phyloP scores from a whole-genome alignment of 2,888 invertebrate species.

The Agriopis aurantiaria region DNA sequence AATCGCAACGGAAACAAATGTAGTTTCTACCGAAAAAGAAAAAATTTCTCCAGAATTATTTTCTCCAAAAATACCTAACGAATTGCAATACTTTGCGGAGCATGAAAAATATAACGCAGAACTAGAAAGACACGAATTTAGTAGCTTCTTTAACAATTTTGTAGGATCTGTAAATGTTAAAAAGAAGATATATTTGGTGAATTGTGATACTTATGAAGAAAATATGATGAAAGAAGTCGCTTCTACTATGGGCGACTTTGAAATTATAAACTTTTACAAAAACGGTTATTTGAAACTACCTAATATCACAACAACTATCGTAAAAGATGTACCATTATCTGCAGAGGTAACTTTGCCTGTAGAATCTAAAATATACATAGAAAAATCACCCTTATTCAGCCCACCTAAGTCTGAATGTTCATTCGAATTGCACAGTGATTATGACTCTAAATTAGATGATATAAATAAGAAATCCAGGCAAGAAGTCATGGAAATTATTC shows the following conservation, averaged over 20 bases:
- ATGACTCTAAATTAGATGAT: conserved; percentile 77
- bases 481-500: conserved; percentile 83
- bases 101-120: conserved; percentile 73
- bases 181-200: conserved; percentile 72
- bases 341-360: conserved; percentile 71
- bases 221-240: conserved; percentile 69
- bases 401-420: conserved; percentile 81
- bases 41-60: conserved; percentile 28
- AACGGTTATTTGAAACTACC: conserved; percentile 72
- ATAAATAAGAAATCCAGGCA: conserved; percentile 78
- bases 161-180: conserved; percentile 49
- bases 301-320: conserved; percentile 60
- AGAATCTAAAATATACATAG: conserved; percentile 52
- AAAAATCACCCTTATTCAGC: conserved; percentile 63
- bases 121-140: conserved; percentile 66
- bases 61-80: conserved; percentile 39
- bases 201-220: conserved; percentile 76
- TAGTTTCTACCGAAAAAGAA: conserved; percentile 1
- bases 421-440: conserved; percentile 77
- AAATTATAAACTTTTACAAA: conserved; percentile 73
- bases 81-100: conserved; percentile 68
- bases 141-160: conserved; percentile 64
- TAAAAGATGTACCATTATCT: conserved; percentile 67
- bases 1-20: not conserved
- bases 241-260: conserved; percentile 63